Evolutionary conservation across 1,140 invertebrate species (phyloP).

Genomic region (Aporrectodea caliginosa): DNA sequence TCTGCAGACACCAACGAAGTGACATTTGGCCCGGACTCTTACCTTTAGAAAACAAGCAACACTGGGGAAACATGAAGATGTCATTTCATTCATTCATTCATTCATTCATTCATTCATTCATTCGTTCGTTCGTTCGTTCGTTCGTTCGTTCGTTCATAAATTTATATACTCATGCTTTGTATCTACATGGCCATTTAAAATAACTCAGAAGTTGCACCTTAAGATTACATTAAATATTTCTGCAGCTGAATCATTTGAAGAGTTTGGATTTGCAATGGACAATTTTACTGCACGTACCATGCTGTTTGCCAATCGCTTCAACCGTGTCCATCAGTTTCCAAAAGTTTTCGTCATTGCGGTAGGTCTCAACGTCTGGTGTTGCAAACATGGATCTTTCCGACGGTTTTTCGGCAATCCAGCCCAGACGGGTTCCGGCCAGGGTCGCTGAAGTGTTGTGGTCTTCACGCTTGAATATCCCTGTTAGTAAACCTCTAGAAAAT

Average conservation of each 20-base stretch:
- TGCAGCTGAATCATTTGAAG: background rate
- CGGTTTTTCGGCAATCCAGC: conserved; percentile 4
- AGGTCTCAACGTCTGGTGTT: background rate
- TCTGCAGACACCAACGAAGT: conserved; percentile 48
- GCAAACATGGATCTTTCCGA: background rate
- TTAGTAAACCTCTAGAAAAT: conserved; percentile 8
- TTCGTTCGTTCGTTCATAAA: too few species aligned
- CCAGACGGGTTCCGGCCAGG: conserved; percentile 7
- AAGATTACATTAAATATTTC: background rate
- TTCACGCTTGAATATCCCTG: background rate
- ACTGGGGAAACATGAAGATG: background rate
- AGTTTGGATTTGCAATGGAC: background rate
- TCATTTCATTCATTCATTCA: too few species aligned
- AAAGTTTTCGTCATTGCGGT: background rate
- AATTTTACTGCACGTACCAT: conserved; percentile 4
- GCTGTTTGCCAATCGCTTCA: conserved; percentile 15
- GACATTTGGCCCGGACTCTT: conserved; percentile 40
- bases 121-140: too few species aligned
- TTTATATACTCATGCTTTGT: background rate
- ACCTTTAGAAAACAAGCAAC: conserved; percentile 13
- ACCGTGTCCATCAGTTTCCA: conserved; percentile 3
- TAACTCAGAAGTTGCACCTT: background rate
- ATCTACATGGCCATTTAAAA: background rate
- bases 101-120: too few species aligned
- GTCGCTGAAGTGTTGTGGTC: background rate